These are phyloP conservation scores for Brachymystax lenok DNA, from an alignment of 2,797 vertebrate species.

Conservation along the genomic window DNA sequence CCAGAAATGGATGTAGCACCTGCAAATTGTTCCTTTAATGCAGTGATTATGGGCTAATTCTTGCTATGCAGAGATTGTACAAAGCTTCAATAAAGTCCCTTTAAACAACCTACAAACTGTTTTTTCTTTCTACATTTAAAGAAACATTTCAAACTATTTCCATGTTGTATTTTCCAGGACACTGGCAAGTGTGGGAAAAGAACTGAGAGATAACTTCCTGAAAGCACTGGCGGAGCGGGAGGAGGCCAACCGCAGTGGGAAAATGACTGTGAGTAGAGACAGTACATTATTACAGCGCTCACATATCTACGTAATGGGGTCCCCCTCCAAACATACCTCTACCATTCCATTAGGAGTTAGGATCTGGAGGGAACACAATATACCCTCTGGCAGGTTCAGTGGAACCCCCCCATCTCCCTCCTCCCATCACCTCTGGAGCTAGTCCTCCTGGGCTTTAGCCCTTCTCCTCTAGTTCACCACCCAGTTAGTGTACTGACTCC, in stretches of 20 bases:
- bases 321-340: conserved; percentile 68
- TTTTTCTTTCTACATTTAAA: conserved; percentile 43
- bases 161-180: conserved; percentile 80
- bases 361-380: conserved; percentile 61
- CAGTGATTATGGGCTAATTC: conserved; percentile 4
- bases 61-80: conserved; percentile 30
- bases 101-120: conserved; percentile 49
- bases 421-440: conserved; percentile 27
- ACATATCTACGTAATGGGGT: conserved; percentile 76
- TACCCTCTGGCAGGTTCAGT: conserved; percentile 66
- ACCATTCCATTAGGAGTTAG: conserved; percentile 65
- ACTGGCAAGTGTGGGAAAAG: conserved; percentile 80
- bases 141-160: conserved; percentile 72
- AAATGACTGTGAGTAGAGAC: conserved; percentile 82
- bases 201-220: conserved; percentile 84
- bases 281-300: conserved; percentile 68
- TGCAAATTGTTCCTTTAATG: neutral
- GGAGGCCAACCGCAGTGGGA: conserved; percentile 82
- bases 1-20: neutral
- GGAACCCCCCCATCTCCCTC: conserved; percentile 22
- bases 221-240: conserved; percentile 82
- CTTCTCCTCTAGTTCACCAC: conserved; percentile 16
- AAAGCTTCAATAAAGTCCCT: conserved; percentile 55
- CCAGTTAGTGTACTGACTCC: neutral
- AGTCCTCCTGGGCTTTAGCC: conserved; percentile 16